These are phyloP conservation scores for Ascaphus truei DNA, from an alignment of 2,113 vertebrate species.

Conservation along the genomic window DNA sequence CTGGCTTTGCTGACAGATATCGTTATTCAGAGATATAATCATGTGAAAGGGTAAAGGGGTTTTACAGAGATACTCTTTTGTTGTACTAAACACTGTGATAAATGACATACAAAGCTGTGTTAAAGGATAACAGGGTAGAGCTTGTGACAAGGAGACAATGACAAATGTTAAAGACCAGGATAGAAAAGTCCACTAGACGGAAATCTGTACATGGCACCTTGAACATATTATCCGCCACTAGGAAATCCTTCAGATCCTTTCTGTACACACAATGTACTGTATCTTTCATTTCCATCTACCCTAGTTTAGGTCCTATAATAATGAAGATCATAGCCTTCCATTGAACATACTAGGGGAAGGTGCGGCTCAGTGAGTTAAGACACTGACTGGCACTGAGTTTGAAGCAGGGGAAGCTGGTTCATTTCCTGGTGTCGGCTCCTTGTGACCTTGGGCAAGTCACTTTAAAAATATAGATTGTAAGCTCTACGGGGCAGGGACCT, in stretches of 20 bases:
- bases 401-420: no score
- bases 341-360: no score
- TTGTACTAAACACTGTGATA: conserved; percentile 63
- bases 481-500: no score
- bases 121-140: conserved; percentile 55
- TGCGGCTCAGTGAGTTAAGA: no score
- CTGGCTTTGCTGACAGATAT: conserved; percentile 50
- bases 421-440: no score
- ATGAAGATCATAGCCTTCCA: no score
- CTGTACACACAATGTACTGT: conserved; percentile 19
- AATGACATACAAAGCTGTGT: conserved; percentile 59
- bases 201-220: conserved; percentile 55
- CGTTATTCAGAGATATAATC: conserved; percentile 56
- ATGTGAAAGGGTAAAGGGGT: conserved; percentile 57
- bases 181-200: conserved; percentile 53
- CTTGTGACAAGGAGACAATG: conserved; percentile 60
- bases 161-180: conserved; percentile 55
- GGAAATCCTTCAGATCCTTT: conserved; percentile 27
- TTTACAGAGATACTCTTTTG: conserved; percentile 59
- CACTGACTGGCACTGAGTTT: no score
- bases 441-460: no score
- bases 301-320: no score
- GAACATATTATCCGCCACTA: conserved; percentile 44
- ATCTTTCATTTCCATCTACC: no score
- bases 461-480: no score